Conservation (phyloP, 2,113 vertebrate species). For the Kobus ellipsiprymnus region DNA sequence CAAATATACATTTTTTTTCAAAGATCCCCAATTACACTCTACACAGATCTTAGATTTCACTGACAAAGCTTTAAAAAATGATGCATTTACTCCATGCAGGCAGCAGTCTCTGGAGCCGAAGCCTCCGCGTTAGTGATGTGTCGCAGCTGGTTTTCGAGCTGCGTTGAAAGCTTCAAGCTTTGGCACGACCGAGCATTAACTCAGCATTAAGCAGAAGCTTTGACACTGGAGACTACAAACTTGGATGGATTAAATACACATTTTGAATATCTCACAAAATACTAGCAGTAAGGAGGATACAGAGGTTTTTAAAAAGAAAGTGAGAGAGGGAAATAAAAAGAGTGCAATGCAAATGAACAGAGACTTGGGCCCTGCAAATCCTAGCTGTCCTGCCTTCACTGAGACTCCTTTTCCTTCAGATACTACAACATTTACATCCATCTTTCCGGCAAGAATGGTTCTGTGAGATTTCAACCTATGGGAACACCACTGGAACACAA, state of each 20-base stretch:
- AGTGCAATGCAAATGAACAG: not conserved
- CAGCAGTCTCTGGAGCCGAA: constrained; percentile 50
- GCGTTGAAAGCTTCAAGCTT: constrained; percentile 66
- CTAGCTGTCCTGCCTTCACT: not conserved
- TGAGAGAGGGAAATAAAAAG: not conserved
- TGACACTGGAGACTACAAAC: constrained; percentile 42
- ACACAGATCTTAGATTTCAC: constrained; percentile 7
- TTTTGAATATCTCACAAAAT: constrained; percentile 48
- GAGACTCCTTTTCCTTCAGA: not conserved
- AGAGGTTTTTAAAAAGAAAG: constrained; percentile 1
- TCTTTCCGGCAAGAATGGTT: not conserved
- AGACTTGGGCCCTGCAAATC: not conserved
- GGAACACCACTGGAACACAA: not conserved
- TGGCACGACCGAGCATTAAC: constrained; percentile 56
- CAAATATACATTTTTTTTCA: constrained; percentile 49
- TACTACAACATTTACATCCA: not conserved
- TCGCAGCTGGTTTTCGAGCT: constrained; percentile 62
- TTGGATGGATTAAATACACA: constrained; percentile 60
- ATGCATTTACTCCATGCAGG: constrained; percentile 8
- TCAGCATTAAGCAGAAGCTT: constrained; percentile 59
- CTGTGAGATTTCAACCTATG: not conserved
- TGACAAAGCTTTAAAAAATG: constrained; percentile 65
- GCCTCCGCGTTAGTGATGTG: constrained; percentile 51
- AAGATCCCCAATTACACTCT: constrained; percentile 47
- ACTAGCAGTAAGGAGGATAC: not conserved